Base-by-base conservation (phyloP, 2,888 invertebrate species). In the Melinopterus prodromus region DNA sequence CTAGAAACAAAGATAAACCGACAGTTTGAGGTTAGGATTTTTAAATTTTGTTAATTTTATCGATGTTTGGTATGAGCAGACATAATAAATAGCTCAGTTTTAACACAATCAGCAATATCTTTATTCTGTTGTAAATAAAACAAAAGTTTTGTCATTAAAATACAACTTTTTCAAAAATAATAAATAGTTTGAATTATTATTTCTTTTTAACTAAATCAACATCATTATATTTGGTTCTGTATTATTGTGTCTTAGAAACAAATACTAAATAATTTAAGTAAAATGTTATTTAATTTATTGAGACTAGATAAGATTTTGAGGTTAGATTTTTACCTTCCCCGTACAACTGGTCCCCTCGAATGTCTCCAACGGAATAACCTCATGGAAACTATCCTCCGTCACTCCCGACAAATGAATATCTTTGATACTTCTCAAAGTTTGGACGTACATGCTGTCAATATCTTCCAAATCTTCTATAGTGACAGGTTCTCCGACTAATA, bases 321-420 rank as follows among this genome's bases (percentile, higher is more conserved):
- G n/a, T 74, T 7, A 71, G 35, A 71, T n/a, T 71, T 74, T 81
- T 82, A 89, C 89, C 84, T 89, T 89, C 81, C 92, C 92, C n/a
- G 91, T 91, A 84, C 92, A 91, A 84, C 92, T 92, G 78, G 92
- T 91, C 14, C 92, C 92, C 86, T 92, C 92, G 87, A 93, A 93
- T 84, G 90, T 90, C 85, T 93, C 92, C 84, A 93, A 86, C 2
- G 93, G 93, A 82, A 93, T 92, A 37, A 91, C 87, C 86, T 93
- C 93, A 86, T 92, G 91, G 86, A 93, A 93, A 83, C 87, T 88
- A 2, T 91, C 90, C 83, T 92, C 92, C 76, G 91, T 92, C 16
- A 93, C 91, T 6, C 92, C 92, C 71, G 91, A 91, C 74, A 91
- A 87, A 82, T 93, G 91, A 80, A 93, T 92, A 84, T 93, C 92